Base-by-base conservation (phyloP, 2,888 invertebrate genomes). In the Proisotoma minuta region DNA sequence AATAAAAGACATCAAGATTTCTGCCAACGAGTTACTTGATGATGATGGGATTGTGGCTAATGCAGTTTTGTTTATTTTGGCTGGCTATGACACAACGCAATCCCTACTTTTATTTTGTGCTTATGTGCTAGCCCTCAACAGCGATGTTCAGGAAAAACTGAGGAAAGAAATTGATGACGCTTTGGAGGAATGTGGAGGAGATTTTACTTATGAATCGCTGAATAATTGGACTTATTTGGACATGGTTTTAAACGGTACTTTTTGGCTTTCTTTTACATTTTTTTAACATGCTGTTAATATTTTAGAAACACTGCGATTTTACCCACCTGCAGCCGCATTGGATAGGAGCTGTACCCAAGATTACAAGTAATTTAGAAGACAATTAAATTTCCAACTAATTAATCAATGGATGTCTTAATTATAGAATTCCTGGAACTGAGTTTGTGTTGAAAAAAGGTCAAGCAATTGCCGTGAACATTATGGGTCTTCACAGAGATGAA, bases 391-490 rank as follows among this genome's bases (percentile, higher is more conserved):
- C n/a, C n/a, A n/a, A n/a, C n/a, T n/a, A n/a, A n/a, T n/a, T n/a
- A n/a, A n/a, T n/a, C n/a, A n/a, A n/a, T n/a, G n/a, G n/a, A n/a
- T n/a, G n/a, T n/a, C n/a, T n/a, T n/a, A n/a, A n/a, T n/a, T n/a
- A n/a, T n/a, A n/a, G n/a, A n/a, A 75, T 84, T 66, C 83, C 83
- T 0, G 78, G 77, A 20, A 80, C 79, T 4, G 75, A 81, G 27
- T 76, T 82, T 2, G 75, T 77, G n/a, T 76, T 84, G 47, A 80
- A 82, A 60, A 77, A 81, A 69, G 84, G 82, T 2, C 78, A 80
- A 66, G 77, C 81, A 1, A 79, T 84, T 1, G 75, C 81, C 15
- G 80, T 84, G 69, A 83, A 84, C 1, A 80, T 82, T 59, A 80
- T 81, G 72, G 83, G 81, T 1, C 43, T 43, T 5, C 43, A 43